Conservation (phyloP, 2,888 invertebrate genomes). For the Oxyteleia sp. region DNA sequence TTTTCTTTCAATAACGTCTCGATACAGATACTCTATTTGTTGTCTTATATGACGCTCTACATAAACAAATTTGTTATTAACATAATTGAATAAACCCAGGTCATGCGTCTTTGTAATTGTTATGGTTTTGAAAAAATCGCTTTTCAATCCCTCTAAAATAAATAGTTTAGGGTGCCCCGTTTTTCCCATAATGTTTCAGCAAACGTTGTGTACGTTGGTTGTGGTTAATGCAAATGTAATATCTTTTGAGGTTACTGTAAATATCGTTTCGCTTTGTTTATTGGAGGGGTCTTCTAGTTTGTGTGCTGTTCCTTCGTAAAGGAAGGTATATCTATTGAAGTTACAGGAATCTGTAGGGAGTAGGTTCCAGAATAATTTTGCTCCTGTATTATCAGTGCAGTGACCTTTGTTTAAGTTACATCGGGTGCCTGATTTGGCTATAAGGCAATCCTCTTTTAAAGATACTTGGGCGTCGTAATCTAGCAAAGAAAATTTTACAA, state of each 20-base stretch:
- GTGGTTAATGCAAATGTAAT: constrained; percentile 70
- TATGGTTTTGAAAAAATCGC: neutral
- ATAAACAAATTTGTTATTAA: constrained; percentile 78
- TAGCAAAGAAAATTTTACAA: too few species aligned
- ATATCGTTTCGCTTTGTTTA: constrained; percentile 28
- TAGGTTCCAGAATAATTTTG: too few species aligned
- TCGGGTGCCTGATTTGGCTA: too few species aligned
- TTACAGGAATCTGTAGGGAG: too few species aligned
- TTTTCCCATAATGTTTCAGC: constrained; percentile 15
- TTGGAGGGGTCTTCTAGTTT: neutral
- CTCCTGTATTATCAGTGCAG: too few species aligned
- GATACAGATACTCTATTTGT: too few species aligned
- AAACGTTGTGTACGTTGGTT: neutral
- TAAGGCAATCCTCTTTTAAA: too few species aligned
- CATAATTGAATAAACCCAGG: constrained; percentile 71
- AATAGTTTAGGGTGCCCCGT: constrained; percentile 63
- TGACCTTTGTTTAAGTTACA: too few species aligned
- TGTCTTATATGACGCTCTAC: constrained; percentile 55
- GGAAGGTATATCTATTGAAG: too few species aligned
- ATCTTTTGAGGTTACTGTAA: constrained; percentile 35
- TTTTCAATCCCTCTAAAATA: constrained; percentile 32
- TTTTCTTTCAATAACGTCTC: too few species aligned
- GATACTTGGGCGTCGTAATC: too few species aligned
- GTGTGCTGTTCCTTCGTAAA: neutral
- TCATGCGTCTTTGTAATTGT: constrained; percentile 22